Percentiles rank a stretch among this genome's conserved stretches.
Conservation (phyloP, 2,888 invertebrate genomes). For the Neuroscelio doddi region DNA sequence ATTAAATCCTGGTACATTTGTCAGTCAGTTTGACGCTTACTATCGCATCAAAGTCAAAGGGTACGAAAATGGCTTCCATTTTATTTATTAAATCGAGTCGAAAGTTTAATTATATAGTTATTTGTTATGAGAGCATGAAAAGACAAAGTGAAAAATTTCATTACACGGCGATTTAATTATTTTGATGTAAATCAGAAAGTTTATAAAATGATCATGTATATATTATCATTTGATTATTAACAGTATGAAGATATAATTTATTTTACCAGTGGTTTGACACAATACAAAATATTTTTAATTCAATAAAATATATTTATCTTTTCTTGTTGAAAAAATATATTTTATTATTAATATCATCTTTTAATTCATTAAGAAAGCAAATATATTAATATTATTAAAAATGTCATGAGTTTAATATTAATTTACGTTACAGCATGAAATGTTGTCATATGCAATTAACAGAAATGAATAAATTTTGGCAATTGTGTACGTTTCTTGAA, state of each 20-base stretch:
- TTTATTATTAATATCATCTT: too few relatives aligned
- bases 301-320: too few relatives aligned
- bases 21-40: neutral
- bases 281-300: too few relatives aligned
- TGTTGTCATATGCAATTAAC: conserved; percentile 26
- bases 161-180: conserved; percentile 21
- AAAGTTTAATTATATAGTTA: conserved; percentile 34
- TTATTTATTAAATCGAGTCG: conserved; percentile 25
- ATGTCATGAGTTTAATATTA: too few relatives aligned
- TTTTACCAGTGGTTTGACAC: too few relatives aligned
- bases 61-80: conserved; percentile 6
- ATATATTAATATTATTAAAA: too few relatives aligned
- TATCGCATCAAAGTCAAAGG: neutral
- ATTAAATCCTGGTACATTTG: too few relatives aligned
- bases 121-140: neutral
- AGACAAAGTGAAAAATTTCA: conserved; percentile 22
- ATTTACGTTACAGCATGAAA: neutral
- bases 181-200: conserved; percentile 14
- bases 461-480: conserved; percentile 23
- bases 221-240: conserved; percentile 3
- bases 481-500: conserved; percentile 32
- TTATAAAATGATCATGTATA: conserved; percentile 7
- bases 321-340: too few relatives aligned
- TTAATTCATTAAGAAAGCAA: too few relatives aligned
- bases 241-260: neutral